These are phyloP conservation scores for Macrosteles quadrilineatus DNA, from an alignment of 1,140 invertebrate species.

Conservation along the genomic window DNA sequence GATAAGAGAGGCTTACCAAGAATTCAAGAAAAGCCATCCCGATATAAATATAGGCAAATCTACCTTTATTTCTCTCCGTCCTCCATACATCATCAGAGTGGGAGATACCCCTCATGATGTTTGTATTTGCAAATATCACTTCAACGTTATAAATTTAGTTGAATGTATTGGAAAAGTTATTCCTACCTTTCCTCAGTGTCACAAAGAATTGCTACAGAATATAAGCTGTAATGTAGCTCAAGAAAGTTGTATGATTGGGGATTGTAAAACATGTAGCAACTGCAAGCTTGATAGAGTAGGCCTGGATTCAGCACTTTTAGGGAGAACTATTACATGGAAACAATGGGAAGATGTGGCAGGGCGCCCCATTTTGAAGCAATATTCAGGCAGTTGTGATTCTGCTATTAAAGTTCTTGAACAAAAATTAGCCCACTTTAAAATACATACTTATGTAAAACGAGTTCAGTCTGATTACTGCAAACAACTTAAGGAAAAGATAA, in stretches of 20 bases:
- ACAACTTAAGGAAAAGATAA: background rate
- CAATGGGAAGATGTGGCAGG: background rate
- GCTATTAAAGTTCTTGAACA: background rate
- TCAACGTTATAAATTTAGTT: background rate
- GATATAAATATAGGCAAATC: background rate
- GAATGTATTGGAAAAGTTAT: background rate
- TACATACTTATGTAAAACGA: background rate
- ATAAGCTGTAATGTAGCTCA: background rate
- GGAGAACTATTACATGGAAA: background rate
- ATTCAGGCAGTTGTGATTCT: background rate
- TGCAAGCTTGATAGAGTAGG: background rate
- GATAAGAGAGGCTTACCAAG: background rate
- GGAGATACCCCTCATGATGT: constrained; percentile 3
- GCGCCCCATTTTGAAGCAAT: background rate
- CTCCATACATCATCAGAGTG: background rate
- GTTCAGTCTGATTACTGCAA: background rate
- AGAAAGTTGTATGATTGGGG: background rate
- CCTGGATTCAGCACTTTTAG: background rate
- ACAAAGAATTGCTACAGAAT: background rate
- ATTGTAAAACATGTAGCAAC: background rate
- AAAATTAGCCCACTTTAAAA: background rate
- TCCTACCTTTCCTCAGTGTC: background rate
- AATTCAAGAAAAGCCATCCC: background rate
- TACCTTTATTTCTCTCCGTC: background rate
- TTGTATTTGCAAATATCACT: background rate